Base-by-base conservation (phyloP, 2,888 invertebrate species). In the Tetragonula carbonaria region DNA sequence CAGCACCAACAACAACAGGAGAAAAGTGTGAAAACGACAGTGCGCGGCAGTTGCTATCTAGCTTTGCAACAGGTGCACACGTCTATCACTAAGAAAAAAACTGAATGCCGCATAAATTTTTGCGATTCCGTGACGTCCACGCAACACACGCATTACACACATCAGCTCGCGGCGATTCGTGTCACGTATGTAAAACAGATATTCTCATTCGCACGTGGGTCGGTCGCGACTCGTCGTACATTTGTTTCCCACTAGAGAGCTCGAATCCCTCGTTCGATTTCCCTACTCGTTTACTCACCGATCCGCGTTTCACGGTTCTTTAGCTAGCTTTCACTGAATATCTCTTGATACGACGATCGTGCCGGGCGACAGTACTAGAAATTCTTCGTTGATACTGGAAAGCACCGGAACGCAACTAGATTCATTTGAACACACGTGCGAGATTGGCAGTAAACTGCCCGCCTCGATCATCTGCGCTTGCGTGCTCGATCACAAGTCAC, bases 361-460 rank as follows among this genome's bases (percentile, higher is more conserved):
- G 33, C 45, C 21, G n/a, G n/a, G 73, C 65, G 71, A 67, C 51
- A 77, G 45, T 66, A 63, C 67, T 70, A 57, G 51, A 78, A 80
- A 85, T 67, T 33, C 85, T 85, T 85, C 59, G 66, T n/a, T 45
- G 78, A 85, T 75, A 80, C 85, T 85, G 80, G 78, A 79, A 85
- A 79, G 71, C 82, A 90, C 88, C 90, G 90, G 82, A 75, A 74
- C 74, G 82, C 79, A 78, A 68, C 57, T 77, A 79, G 85, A 80
- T 72, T 76, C 78, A 78, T 85, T 83, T 80, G 85, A 88, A 84
- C 80, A 79, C 89, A 90, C 90, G 90, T 90, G 90, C 80, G 67
- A 67, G 82, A 81, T 83, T 80, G 81, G 67, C 72, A 80, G 74
- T 75, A 76, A 88, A 85, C 74, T 80, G 82, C 83, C 75, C 79